Evolutionary conservation across 2,888 invertebrate species (phyloP).

Genomic region (Cheilosia vernalis): DNA sequence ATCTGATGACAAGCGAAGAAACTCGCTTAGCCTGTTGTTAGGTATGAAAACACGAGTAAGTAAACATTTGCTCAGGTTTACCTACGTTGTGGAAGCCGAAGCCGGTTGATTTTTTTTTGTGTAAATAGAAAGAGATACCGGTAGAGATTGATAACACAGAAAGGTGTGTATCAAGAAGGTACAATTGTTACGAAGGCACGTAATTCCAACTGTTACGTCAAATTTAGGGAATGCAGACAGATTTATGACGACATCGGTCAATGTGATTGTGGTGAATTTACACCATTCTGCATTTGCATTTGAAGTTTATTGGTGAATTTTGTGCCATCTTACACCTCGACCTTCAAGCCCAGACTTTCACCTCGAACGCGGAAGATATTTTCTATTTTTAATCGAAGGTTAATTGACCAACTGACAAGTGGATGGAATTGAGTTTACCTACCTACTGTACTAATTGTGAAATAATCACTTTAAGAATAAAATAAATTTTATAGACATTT

Average conservation of each 20-base stretch:
- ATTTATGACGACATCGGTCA: background rate
- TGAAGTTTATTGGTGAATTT: background rate
- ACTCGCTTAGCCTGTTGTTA: conserved; percentile 50
- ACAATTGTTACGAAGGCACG: background rate
- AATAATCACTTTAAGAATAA: too few relatives aligned
- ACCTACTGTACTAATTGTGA: too few relatives aligned
- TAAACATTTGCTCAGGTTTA: conserved; percentile 27
- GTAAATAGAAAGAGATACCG: conserved; percentile 16
- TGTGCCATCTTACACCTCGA: background rate
- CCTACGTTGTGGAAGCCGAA: background rate
- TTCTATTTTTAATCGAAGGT: background rate
- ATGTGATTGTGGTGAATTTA: background rate
- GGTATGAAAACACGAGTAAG: conserved; percentile 3
- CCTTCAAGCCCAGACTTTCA: conserved; percentile 17
- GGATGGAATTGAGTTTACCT: too few relatives aligned
- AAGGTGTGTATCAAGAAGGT: background rate
- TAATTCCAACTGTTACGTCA: background rate
- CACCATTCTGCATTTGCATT: too few relatives aligned
- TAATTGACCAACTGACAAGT: background rate
- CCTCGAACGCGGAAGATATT: background rate
- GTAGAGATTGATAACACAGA: background rate
- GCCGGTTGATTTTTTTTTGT: conserved; percentile 29
- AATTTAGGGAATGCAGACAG: too few relatives aligned
- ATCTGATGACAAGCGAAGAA: background rate
- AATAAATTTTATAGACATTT: too few relatives aligned